These are phyloP conservation scores for Pissodes strobi DNA, from an alignment of 1,140 invertebrate genomes.

Conservation along the genomic window DNA sequence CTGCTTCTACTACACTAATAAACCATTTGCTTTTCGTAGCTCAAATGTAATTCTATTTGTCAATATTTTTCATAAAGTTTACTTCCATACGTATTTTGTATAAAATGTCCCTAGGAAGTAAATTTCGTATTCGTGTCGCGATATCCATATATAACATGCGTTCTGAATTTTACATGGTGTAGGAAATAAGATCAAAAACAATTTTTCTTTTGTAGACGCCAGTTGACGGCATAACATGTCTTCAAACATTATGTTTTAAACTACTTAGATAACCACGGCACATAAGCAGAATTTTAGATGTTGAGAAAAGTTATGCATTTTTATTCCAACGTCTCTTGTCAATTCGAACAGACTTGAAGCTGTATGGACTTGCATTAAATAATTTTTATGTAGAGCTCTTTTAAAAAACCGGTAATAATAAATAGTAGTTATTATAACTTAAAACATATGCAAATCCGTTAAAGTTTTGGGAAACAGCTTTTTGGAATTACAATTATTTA, in stretches of 20 bases:
- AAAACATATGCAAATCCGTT: no score
- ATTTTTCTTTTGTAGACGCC: constrained; percentile 1
- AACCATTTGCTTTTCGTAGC: no score
- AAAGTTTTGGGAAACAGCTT: no score
- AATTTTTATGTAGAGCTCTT: no score
- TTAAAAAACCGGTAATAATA: no score
- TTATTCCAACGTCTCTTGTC: no score
- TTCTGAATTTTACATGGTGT: constrained; percentile 22
- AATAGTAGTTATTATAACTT: no score
- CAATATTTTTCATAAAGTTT: constrained; percentile 3
- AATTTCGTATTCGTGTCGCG: constrained; percentile 16
- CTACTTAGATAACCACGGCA: constrained; percentile 2
- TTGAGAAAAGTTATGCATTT: neutral
- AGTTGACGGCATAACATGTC: constrained; percentile 1
- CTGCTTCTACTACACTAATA: no score
- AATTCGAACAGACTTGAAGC: no score
- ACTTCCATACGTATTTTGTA: neutral
- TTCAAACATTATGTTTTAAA: constrained; percentile 11
- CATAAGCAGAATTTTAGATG: neutral
- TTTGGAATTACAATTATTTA: no score
- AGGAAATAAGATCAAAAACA: constrained; percentile 32
- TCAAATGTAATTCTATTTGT: neutral
- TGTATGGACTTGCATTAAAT: no score
- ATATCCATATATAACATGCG: constrained; percentile 17
- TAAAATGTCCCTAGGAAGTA: neutral